Evolutionary conservation across 2,113 vertebrate genomes (phyloP), one percentile per base, ranked within the genome.

Genomic region (Scalopus aquaticus): DNA sequence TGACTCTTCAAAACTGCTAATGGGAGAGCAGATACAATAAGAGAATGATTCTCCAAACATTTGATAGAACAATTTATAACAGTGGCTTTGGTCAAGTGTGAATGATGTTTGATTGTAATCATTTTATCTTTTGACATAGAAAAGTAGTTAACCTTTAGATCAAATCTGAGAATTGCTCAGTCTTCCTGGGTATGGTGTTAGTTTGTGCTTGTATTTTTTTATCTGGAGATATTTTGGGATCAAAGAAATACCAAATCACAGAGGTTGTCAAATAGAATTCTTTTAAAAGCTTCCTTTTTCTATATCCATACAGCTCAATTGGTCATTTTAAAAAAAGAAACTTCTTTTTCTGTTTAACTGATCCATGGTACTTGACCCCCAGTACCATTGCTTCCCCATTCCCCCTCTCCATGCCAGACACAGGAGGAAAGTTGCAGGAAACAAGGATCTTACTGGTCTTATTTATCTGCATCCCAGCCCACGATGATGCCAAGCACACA

Each of bases 191-290:
- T 9, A 16, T 7, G 19, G 20, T 81, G 6, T 64, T 28, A 70
- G 9, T 67, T 51, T 87, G 46, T 35, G 39, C 54, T 64, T 80
- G n/a, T 72, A 42, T 44, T 94, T 94, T 24, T 44, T 22, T 28
- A 69, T n/a, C 58, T 20, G 24, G 22, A 78, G 62, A 30, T 26
- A 86, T 70, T 78, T 94, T 46, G 26, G 64, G 73, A 84, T 76
- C 11, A 80, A 79, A 96, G 49, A 79, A 51, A 88, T 62, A 69
- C 24, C 35, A 70, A 88, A 92, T 54, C 54, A 88, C 28, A 70
- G 54, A 87, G 20, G 39, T 56, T 58, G 26, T 86, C 1, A 39
- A 81, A 70, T 13, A 44, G 12, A 93, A 32, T 67, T 83, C 42
- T 70, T 74, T 72, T 6, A 32, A 89, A 54, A 74, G 24, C 69